These are phyloP conservation scores for Rhincodon typus DNA, from an alignment of 2,797 vertebrate species.

Conservation along the genomic window DNA sequence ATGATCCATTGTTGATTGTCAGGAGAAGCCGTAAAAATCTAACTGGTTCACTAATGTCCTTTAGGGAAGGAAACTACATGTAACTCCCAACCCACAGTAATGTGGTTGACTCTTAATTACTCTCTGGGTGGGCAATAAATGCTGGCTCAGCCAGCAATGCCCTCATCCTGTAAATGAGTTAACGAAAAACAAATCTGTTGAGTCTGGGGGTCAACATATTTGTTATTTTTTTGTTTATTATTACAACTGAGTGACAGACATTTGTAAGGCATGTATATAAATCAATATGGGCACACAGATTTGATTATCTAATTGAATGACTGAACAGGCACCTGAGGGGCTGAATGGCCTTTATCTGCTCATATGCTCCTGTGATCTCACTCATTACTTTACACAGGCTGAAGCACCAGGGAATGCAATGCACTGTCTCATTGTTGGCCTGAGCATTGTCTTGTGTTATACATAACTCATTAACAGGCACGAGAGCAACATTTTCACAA, in stretches of 20 bases:
- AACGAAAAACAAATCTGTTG: not conserved
- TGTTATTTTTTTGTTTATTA: too few relatives aligned
- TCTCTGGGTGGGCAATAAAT: too few relatives aligned
- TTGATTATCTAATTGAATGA: not conserved
- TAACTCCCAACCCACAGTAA: too few relatives aligned
- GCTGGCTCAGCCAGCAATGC: too few relatives aligned
- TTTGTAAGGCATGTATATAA: not conserved
- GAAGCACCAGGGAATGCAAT: not conserved
- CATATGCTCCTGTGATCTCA: not conserved
- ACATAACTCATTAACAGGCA: conserved; percentile 1
- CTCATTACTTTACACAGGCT: not conserved
- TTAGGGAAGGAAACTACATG: too few relatives aligned
- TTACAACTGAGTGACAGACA: not conserved
- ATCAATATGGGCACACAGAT: not conserved
- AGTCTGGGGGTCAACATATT: not conserved
- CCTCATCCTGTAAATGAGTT: too few relatives aligned
- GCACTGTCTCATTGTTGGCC: not conserved
- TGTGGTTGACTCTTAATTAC: too few relatives aligned
- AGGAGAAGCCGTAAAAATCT: too few relatives aligned
- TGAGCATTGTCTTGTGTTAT: not conserved
- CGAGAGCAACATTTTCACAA: not conserved
- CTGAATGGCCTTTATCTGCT: not conserved
- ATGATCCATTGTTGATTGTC: too few relatives aligned
- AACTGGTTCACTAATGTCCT: too few relatives aligned
- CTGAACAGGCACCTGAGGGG: not conserved